phyloP scores from a whole-genome alignment of 2,888 invertebrate genomes.

The Saturnia pavonia region DNA sequence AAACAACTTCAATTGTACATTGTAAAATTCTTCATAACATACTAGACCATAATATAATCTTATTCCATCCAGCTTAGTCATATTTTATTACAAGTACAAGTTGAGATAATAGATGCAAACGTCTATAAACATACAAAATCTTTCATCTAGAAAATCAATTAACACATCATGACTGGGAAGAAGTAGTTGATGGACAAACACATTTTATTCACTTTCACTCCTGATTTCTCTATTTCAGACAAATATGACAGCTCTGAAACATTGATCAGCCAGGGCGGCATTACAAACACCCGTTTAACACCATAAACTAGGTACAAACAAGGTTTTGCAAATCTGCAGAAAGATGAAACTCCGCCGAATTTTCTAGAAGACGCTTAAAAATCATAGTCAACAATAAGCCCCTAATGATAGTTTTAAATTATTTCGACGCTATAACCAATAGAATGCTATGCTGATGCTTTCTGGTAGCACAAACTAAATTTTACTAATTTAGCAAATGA shows the following conservation, averaged over 20 bases:
- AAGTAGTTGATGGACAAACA: background rate
- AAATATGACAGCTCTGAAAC: slow-evolving; percentile 14
- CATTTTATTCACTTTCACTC: background rate
- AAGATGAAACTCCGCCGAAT: background rate
- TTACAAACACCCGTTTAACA: slow-evolving; percentile 14
- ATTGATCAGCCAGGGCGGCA: slow-evolving; percentile 12
- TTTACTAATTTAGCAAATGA: background rate
- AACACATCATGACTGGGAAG: background rate
- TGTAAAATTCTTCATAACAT: background rate
- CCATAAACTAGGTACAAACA: slow-evolving; percentile 5
- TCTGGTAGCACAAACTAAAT: background rate
- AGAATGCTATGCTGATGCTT: slow-evolving; percentile 5
- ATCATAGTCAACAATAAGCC: background rate
- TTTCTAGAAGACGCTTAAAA: background rate
- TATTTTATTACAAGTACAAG: background rate
- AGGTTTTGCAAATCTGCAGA: slow-evolving; percentile 7
- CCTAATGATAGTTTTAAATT: background rate
- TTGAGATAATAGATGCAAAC: background rate
- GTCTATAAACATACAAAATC: background rate
- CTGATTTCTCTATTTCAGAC: slow-evolving; percentile 14
- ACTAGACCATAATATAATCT: background rate
- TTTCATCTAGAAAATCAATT: background rate
- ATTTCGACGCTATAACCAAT: background rate
- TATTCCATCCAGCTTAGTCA: background rate
- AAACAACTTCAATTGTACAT: background rate